Evolutionary conservation across 2,797 vertebrate genomes (phyloP).

Genomic region (Rachycentron canadum): DNA sequence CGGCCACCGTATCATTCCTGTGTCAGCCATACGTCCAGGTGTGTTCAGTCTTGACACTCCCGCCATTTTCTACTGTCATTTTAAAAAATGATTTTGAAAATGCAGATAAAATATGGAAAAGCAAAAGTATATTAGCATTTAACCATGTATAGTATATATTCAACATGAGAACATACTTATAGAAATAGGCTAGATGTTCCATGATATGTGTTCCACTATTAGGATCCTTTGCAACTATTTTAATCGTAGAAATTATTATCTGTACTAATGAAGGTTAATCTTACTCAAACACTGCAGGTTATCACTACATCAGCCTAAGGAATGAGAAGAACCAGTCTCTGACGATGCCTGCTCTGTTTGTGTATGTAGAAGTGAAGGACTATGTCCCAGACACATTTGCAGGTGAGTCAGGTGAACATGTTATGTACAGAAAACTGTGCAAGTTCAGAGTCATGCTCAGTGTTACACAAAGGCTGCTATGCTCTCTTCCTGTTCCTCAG

Average conservation of each 20-base stretch:
- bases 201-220: background rate
- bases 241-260: background rate
- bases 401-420: slow-evolving; percentile 79
- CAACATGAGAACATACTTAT: background rate
- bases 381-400: slow-evolving; percentile 98
- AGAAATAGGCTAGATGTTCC: background rate
- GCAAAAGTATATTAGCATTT: background rate
- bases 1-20: slow-evolving; percentile 96
- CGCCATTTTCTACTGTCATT: background rate
- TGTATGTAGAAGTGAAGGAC: slow-evolving; percentile 97
- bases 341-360: slow-evolving; percentile 93
- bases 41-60: background rate
- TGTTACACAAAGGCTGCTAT: background rate
- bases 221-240: background rate
- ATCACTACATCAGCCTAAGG: slow-evolving; percentile 94
- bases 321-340: slow-evolving; percentile 97
- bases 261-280: background rate
- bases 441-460: background rate
- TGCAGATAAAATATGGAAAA: background rate
- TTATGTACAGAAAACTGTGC: background rate
- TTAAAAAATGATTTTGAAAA: background rate
- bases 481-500: slow-evolving; percentile 73
- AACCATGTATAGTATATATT: background rate
- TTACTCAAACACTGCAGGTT: slow-evolving; percentile 84
- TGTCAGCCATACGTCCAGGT: slow-evolving; percentile 96